These are phyloP conservation scores for Oncorhynchus nerka DNA, from an alignment of 2,113 vertebrate genomes.

Conservation along the genomic window DNA sequence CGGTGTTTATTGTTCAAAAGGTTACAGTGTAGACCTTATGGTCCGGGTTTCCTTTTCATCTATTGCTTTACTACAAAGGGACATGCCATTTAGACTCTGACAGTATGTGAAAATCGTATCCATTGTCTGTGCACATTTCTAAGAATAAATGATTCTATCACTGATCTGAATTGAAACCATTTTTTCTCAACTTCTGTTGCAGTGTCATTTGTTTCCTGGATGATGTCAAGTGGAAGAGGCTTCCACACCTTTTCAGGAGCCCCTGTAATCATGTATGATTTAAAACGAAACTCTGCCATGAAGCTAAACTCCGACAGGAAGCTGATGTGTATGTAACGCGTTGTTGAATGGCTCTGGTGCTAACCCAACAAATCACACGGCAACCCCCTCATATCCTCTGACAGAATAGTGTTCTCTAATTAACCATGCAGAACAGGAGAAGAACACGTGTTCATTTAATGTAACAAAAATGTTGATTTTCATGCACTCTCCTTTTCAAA, in stretches of 20 bases:
- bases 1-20: background rate
- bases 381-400: slow-evolving; percentile 36
- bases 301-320: background rate
- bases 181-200: too few relatives aligned
- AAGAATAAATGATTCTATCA: background rate
- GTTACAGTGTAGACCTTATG: background rate
- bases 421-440: slow-evolving; percentile 77
- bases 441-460: slow-evolving; percentile 85
- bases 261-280: background rate
- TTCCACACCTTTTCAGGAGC: background rate
- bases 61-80: background rate
- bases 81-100: background rate
- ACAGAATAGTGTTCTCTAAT: slow-evolving; percentile 70
- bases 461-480: slow-evolving; percentile 86
- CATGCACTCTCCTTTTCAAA: slow-evolving; percentile 78
- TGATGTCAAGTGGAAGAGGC: background rate
- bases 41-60: background rate
- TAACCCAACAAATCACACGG: slow-evolving; percentile 50
- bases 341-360: background rate
- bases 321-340: background rate
- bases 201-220: too few relatives aligned
- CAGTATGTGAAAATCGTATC: background rate
- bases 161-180: background rate
- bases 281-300: background rate
- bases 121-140: background rate